These are phyloP conservation scores for Triplophysa tibetana DNA, from an alignment of 2,113 vertebrate genomes.

Conservation along the genomic window DNA sequence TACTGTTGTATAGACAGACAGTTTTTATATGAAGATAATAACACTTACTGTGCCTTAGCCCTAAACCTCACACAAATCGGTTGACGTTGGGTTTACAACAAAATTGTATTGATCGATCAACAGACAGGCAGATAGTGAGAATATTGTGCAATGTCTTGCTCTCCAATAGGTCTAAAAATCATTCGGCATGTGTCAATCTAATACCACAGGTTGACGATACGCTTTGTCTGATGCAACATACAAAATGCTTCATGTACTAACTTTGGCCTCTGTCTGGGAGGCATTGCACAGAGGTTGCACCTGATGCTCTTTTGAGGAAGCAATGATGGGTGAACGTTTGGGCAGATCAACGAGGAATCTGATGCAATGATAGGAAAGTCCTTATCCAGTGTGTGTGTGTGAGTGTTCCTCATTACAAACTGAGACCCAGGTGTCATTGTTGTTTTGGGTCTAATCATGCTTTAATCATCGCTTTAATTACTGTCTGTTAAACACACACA, in stretches of 20 bases:
- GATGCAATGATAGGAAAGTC: constrained; percentile 35
- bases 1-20: too few relatives aligned
- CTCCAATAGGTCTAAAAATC: neutral
- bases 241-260: neutral
- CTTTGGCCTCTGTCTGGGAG: neutral
- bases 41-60: too few relatives aligned
- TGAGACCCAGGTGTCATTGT: constrained; percentile 26
- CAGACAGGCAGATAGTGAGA: too few relatives aligned
- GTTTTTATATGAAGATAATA: too few relatives aligned
- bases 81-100: too few relatives aligned
- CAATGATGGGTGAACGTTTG: neutral
- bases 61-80: too few relatives aligned
- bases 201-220: neutral
- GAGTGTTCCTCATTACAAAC: neutral
- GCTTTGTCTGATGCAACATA: neutral
- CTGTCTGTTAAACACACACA: neutral
- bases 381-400: constrained; percentile 27
- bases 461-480: constrained; percentile 8
- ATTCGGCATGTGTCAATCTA: neutral
- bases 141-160: too few relatives aligned
- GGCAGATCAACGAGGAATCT: constrained; percentile 11
- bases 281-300: constrained; percentile 7
- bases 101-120: too few relatives aligned
- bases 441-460: neutral
- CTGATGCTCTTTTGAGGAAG: constrained; percentile 4